Conservation (phyloP, 2,888 invertebrate species). For the Hyposoter didymator region DNA sequence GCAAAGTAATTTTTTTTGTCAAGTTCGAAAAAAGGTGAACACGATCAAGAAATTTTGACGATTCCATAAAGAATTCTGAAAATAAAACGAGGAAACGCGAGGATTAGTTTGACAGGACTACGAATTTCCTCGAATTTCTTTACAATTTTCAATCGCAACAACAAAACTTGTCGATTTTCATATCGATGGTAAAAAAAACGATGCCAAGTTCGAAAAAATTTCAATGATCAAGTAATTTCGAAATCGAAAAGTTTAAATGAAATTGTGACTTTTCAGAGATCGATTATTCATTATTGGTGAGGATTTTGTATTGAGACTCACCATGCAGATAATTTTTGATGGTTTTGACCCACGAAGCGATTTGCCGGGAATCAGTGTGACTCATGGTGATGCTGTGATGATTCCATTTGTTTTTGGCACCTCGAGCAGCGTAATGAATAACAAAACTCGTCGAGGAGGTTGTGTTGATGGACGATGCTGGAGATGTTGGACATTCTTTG, state of each 20-base stretch:
- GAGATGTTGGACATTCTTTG: slow-evolving; percentile 72
- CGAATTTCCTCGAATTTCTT: not conserved
- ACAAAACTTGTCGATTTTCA: not conserved
- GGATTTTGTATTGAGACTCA: slow-evolving; percentile 76
- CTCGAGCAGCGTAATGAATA: slow-evolving; percentile 87
- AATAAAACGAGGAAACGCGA: not conserved
- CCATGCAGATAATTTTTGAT: slow-evolving; percentile 86
- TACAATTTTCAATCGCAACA: not conserved
- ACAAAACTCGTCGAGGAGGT: slow-evolving; percentile 85
- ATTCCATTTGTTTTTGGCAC: slow-evolving; percentile 86
- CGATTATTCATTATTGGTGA: not conserved
- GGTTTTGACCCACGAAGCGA: slow-evolving; percentile 88
- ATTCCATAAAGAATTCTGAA: not conserved
- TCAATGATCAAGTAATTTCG: not conserved
- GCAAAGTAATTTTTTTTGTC: not conserved
- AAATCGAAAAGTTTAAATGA: not conserved
- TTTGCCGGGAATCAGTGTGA: slow-evolving; percentile 87
- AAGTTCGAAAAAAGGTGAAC: not conserved
- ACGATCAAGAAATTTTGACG: not conserved
- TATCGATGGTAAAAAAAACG: no score
- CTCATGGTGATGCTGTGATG: slow-evolving; percentile 86
- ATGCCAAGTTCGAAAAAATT: not conserved
- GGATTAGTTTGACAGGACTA: not conserved
- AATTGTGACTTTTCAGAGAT: not conserved
- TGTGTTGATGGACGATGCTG: slow-evolving; percentile 64